Conservation (phyloP, 2,113 vertebrate species). For the Lepus timidus region DNA sequence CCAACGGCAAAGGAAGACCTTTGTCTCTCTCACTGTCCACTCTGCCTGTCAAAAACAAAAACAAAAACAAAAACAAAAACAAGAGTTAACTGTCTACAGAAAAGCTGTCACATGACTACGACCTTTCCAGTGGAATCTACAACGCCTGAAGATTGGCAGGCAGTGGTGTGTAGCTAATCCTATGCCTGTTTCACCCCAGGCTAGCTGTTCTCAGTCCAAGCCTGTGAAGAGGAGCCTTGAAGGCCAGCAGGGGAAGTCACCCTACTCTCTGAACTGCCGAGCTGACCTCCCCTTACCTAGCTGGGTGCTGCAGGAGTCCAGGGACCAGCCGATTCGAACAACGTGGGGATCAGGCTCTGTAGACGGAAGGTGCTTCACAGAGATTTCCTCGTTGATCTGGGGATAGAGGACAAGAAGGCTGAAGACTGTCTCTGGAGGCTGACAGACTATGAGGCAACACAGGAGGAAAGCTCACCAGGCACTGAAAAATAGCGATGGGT, state of each 20-base stretch:
- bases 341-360: slow-evolving; percentile 95
- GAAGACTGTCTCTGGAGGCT: slow-evolving; percentile 24
- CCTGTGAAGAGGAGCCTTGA: background rate
- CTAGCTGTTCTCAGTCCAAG: background rate
- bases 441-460: background rate
- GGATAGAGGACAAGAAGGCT: slow-evolving; percentile 25
- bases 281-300: slow-evolving; percentile 88
- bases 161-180: background rate
- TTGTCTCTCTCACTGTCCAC: no score
- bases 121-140: background rate
- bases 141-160: background rate
- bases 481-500: background rate
- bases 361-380: slow-evolving; percentile 93
- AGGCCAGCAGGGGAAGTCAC: background rate
- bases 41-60: no score
- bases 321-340: slow-evolving; percentile 94
- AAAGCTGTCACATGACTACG: background rate
- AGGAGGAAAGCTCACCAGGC: background rate
- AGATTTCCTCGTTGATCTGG: slow-evolving; percentile 94
- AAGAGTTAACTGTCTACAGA: background rate
- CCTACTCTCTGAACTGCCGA: background rate
- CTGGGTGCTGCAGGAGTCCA: slow-evolving; percentile 94
- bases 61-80: no score
- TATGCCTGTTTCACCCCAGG: background rate
- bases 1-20: no score